Evolutionary conservation across 2,797 vertebrate species (phyloP).

Genomic region (Siniperca obscura): DNA sequence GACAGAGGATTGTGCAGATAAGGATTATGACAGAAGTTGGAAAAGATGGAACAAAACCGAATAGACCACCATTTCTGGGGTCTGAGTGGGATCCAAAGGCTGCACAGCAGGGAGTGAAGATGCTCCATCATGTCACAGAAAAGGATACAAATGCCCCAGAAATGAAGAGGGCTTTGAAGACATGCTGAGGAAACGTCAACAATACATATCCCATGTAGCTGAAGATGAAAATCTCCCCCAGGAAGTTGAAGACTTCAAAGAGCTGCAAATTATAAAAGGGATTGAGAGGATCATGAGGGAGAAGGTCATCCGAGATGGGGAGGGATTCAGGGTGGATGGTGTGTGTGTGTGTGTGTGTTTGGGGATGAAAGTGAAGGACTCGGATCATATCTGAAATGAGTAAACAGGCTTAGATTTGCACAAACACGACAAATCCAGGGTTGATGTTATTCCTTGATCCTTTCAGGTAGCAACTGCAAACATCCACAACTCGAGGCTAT

Average conservation of each 20-base stretch:
- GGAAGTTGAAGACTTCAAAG: conserved; percentile 92
- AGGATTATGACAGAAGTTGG: conserved; percentile 15
- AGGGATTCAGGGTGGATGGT: conserved; percentile 9
- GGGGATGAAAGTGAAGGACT: conserved; percentile 47
- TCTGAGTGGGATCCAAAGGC: conserved; percentile 37
- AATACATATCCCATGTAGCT: conserved; percentile 90
- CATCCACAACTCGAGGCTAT: conserved; percentile 40
- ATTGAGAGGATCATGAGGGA: conserved; percentile 63
- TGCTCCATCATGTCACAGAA: conserved; percentile 51
- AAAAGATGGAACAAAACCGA: conserved; percentile 15
- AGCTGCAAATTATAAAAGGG: conserved; percentile 85
- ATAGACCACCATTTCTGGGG: conserved; percentile 15
- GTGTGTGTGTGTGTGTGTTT: conserved; percentile 11
- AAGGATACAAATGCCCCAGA: conserved; percentile 91
- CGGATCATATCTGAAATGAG: conserved; percentile 53
- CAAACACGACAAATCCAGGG: conserved; percentile 61
- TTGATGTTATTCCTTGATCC: conserved; percentile 51
- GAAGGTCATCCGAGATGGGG: conserved; percentile 60
- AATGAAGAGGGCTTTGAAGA: conserved; percentile 89
- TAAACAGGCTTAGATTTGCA: conserved; percentile 68
- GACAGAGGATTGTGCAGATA: conserved; percentile 28
- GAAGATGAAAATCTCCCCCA: conserved; percentile 93
- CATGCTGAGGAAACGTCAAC: conserved; percentile 88
- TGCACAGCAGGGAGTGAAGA: conserved; percentile 44
- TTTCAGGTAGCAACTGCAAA: conserved; percentile 56